Evolutionary conservation across 2,797 vertebrate genomes (phyloP).

Genomic region (Falco concolor): DNA sequence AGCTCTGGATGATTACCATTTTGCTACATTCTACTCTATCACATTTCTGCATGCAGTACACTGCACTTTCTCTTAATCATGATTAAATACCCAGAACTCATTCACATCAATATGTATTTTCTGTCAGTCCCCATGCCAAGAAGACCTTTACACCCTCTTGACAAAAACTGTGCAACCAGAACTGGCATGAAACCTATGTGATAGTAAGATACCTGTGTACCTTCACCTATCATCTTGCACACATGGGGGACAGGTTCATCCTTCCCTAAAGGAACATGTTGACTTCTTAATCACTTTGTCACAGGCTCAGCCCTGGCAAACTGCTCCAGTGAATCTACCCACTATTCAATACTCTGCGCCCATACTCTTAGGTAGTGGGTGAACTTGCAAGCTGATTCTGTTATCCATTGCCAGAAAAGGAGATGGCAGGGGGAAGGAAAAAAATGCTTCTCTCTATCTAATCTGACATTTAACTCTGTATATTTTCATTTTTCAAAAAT

Average conservation of each 20-base stretch:
- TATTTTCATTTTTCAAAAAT: not conserved
- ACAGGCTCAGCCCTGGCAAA: not conserved
- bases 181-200: not conserved
- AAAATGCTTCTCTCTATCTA: not conserved
- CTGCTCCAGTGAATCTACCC: not conserved
- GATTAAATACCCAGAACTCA: not conserved
- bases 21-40: not conserved
- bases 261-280: not conserved
- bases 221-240: not conserved
- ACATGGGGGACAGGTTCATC: not conserved
- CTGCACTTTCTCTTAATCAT: not conserved
- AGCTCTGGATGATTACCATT: not conserved
- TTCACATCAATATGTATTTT: not conserved
- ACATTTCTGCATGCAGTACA: not conserved
- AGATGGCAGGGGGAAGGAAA: not conserved
- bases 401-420: not conserved
- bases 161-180: not conserved
- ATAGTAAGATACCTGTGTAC: not conserved
- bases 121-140: not conserved
- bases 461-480: fast-evolving
- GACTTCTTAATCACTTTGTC: not conserved
- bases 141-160: not conserved
- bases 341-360: not conserved
- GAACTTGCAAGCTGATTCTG: not conserved
- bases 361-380: not conserved